Evolutionary conservation across 2,113 vertebrate genomes (phyloP), one percentile per base, ranked within the genome.

Genomic region (Zootoca vivipara): DNA sequence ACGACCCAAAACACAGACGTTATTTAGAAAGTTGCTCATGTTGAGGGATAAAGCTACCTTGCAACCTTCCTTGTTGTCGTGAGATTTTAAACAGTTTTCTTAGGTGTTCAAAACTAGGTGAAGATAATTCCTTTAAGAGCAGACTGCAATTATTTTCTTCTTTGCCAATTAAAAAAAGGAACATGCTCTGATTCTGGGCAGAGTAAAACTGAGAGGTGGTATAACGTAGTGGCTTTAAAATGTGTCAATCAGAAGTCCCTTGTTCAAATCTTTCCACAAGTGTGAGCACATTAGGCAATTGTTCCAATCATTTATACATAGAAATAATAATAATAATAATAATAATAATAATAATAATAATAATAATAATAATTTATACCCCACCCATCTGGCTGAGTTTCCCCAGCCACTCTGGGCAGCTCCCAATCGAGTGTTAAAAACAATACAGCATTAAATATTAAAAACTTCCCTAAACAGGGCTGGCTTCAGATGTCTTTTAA

Each of bases 11-110:
- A 42, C 3, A 20, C 1, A 83, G 38, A 28, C 12, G 42, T 33
- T 8, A 6, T 24, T 78, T 18, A 20, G 83, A 67, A 78, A 0
- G 0, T 0, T 28, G 10, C 16, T 20, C 13, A 15, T 62, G 2
- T 75, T 82, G n/a, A 9, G 46, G 10, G 2, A n/a, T 62, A 75
- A 65, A 24, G 38, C 38, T 35, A 40, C 0, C 0, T 13, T 42
- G 90, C 5, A 12, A 1, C 2, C 16, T 0, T 0, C 64, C 67
- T 62, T 18, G 58, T 75, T 89, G 8, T 24, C 0, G 0, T 72
- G 69, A 28, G 38, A 18, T 79, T 79, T 85, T 38, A 67, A 73
- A 0, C 0, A 38, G 58, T 24, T 67, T 1, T 38, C 18, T 3
- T 35, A 12, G 18, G 15, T 81, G 52, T 35, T 89, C 70, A 80